Evolutionary conservation across 2,888 invertebrate species (phyloP), one percentile per base, ranked within the genome.

Genomic region (Orthosia incerta): DNA sequence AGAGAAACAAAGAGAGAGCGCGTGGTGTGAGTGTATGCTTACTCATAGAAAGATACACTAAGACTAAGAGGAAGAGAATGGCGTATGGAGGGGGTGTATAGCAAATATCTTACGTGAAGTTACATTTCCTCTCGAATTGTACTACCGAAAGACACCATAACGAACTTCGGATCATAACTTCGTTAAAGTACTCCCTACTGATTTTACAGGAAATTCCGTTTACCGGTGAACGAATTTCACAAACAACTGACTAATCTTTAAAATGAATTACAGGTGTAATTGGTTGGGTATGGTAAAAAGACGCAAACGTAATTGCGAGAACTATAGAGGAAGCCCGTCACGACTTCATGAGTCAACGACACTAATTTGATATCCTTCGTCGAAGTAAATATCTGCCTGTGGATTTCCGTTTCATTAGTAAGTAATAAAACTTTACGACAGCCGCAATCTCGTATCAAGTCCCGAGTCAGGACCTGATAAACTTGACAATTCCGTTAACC

Each of bases 401-500:
- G 20, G 46, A 71, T 56, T 68, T 74, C 39, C 39, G 59, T 59
- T 51, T 65, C 45, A 62, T 77, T 79, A 31, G 60, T 75, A 45
- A 53, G 20, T 75, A 56, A 79, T 79, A 79, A 71, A 79, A 79
- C 26, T 70, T 75, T 61, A 75, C 18, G 79, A 75, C 50, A 53
- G 11, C 48, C 18, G 79, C 48, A 45, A 50, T 74, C 59, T 50
- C 48, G 60, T 71, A 55, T 60, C 46, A 39, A 48, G 18, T 23
- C 26, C 26, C 18, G 45, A 67, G 45, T 15, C 55, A 74, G 26
- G 45, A 51, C 55, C 60, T 80, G 60, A 74, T 76, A 48, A 64
- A 80, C 50, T 61, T 60, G 50, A 74, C 26, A 74, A 64, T 64
- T 51, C 31, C n/a, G 26, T 51, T 64, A 55, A 64, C 62, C 74